Percentiles rank a stretch among this genome's conserved stretches.
Conservation (phyloP, 1,140 invertebrate genomes). For the Rhizoglyphus robini region DNA sequence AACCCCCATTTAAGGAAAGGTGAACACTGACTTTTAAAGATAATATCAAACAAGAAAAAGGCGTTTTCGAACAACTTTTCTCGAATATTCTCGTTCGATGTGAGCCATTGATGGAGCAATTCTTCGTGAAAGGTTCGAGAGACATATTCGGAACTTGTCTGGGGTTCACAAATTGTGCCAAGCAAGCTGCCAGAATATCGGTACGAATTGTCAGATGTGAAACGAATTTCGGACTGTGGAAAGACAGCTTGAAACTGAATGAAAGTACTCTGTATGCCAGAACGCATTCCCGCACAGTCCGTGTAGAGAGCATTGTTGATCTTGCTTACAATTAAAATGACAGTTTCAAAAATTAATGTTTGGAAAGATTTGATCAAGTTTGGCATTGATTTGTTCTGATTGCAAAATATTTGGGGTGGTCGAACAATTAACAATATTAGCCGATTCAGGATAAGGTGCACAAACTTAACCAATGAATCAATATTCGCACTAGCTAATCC, state of each 20-base stretch:
- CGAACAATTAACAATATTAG: conserved; percentile 64
- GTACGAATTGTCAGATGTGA: neutral
- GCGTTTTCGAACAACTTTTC: conserved; percentile 74
- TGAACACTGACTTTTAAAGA: conserved; percentile 79
- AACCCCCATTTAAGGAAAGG: conserved; percentile 51
- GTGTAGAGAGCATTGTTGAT: conserved; percentile 32
- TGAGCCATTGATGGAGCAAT: conserved; percentile 76
- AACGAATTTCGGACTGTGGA: conserved; percentile 21
- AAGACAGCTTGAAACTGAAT: conserved; percentile 16
- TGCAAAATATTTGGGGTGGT: conserved; percentile 41
- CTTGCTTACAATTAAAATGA: conserved; percentile 59
- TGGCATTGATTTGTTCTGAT: neutral
- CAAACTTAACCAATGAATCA: conserved; percentile 65
- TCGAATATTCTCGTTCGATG: conserved; percentile 43
- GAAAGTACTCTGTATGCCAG: neutral
- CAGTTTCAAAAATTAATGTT: conserved; percentile 53
- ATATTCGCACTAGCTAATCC: conserved; percentile 54
- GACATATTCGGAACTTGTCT: neutral
- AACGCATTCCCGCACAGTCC: neutral
- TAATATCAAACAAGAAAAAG: conserved; percentile 83
- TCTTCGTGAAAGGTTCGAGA: conserved; percentile 70
- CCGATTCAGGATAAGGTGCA: conserved; percentile 76
- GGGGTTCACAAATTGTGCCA: neutral
- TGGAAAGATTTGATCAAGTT: conserved; percentile 57
- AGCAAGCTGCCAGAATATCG: neutral